Percentiles rank a stretch among this genome's conserved stretches.
These are phyloP conservation scores for Rhinogobius similis DNA, from an alignment of 2,113 vertebrate genomes.

Conservation along the genomic window DNA sequence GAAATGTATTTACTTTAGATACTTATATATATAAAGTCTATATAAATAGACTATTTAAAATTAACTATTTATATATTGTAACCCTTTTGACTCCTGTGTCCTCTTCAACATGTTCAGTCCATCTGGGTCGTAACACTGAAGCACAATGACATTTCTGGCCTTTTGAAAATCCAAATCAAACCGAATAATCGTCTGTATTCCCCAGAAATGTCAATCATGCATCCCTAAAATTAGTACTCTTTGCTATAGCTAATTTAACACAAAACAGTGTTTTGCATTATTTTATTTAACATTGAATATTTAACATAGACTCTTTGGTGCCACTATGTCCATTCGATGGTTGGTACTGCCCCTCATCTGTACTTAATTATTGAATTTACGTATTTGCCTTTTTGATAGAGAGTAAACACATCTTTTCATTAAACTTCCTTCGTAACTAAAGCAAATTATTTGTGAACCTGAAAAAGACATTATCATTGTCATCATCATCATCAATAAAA, in stretches of 20 bases:
- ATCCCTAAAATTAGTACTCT: background rate
- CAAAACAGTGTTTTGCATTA: background rate
- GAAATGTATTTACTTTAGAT: too few relatives aligned
- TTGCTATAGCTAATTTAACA: too few relatives aligned
- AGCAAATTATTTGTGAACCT: too few relatives aligned
- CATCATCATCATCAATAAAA: too few relatives aligned
- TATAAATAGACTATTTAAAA: too few relatives aligned
- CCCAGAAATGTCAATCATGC: constrained; percentile 31
- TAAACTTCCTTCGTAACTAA: too few relatives aligned
- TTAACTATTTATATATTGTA: too few relatives aligned
- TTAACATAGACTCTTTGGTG: background rate
- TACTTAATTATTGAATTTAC: background rate
- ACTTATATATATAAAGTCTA: too few relatives aligned
- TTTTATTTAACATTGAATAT: background rate
- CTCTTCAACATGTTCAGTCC: too few relatives aligned
- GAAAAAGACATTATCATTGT: too few relatives aligned
- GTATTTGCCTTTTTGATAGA: background rate
- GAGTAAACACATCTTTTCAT: background rate
- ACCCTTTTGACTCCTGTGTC: too few relatives aligned
- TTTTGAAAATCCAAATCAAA: constrained; percentile 43
- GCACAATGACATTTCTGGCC: constrained; percentile 40
- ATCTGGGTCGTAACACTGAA: too few relatives aligned
- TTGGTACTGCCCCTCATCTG: background rate
- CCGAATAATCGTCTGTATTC: constrained; percentile 34
- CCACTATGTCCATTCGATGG: background rate